Evolutionary conservation across 2,113 vertebrate genomes (phyloP).

Genomic region (Brienomyrus brachyistius): DNA sequence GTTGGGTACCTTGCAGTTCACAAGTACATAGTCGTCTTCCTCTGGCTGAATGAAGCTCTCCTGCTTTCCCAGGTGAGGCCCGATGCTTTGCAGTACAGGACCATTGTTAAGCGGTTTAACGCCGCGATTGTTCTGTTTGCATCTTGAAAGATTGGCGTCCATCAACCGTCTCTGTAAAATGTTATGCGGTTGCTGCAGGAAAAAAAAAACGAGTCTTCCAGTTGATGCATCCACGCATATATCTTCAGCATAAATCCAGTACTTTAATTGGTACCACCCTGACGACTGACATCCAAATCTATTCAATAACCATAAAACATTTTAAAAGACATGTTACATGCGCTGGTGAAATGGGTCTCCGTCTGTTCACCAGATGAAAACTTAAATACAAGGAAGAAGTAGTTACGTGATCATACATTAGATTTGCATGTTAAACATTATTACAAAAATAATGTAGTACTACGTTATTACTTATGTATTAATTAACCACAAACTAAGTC

Average conservation of each 20-base stretch:
- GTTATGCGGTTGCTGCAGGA: conserved; percentile 74
- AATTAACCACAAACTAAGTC: no score
- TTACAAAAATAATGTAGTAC: no score
- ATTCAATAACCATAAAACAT: no score
- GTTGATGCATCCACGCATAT: neutral
- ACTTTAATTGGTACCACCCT: neutral
- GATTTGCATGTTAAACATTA: neutral
- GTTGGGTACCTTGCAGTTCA: conserved; percentile 67
- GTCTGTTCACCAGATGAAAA: neutral
- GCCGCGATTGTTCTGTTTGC: conserved; percentile 54
- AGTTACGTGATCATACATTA: neutral
- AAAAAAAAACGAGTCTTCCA: conserved; percentile 13
- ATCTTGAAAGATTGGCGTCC: conserved; percentile 71
- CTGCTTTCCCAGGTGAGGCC: conserved; percentile 48
- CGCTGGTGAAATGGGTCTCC: no score
- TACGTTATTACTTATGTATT: no score
- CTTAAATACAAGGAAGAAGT: neutral
- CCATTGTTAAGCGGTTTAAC: conserved; percentile 54
- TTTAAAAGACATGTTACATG: no score
- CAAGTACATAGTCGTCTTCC: conserved; percentile 64
- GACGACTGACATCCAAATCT: neutral
- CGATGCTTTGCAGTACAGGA: conserved; percentile 38
- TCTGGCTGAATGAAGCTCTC: conserved; percentile 50
- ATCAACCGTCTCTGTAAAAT: conserved; percentile 79
- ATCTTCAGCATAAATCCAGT: neutral